Percentiles rank a stretch among this genome's conserved stretches.
Conservation (phyloP, 1,140 invertebrate species). For the Drosophila equinoxialis region DNA sequence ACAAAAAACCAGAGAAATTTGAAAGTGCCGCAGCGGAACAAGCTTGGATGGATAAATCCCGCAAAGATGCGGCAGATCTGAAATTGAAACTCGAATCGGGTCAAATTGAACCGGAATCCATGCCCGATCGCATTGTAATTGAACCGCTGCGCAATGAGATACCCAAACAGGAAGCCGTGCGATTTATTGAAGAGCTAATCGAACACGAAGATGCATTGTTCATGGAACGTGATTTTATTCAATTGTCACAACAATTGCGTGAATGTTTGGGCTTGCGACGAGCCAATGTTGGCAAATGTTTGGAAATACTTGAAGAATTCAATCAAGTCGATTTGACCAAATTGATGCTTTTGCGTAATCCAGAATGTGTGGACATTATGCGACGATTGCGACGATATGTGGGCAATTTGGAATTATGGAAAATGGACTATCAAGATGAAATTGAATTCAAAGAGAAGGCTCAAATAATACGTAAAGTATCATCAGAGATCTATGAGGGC, state of each 20-base stretch:
- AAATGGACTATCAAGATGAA: constrained; percentile 86
- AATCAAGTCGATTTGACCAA: constrained; percentile 88
- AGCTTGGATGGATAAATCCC: constrained; percentile 86
- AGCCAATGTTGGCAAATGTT: constrained; percentile 87
- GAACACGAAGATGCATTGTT: constrained; percentile 75
- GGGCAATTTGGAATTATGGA: constrained; percentile 89
- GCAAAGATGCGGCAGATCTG: constrained; percentile 84
- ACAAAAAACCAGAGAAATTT: constrained; percentile 83
- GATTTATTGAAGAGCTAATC: constrained; percentile 69
- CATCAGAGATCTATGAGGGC: constrained; percentile 86
- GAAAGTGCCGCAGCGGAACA: constrained; percentile 84
- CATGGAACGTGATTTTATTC: constrained; percentile 86
- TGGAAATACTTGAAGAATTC: constrained; percentile 85
- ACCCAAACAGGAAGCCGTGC: constrained; percentile 64
- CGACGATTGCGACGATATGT: constrained; percentile 89
- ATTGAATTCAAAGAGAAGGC: constrained; percentile 87
- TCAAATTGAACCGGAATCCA: constrained; percentile 85
- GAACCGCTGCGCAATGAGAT: constrained; percentile 82
- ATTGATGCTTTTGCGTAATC: constrained; percentile 93
- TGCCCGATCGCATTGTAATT: constrained; percentile 85
- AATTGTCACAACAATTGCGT: constrained; percentile 90
- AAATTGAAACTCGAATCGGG: constrained; percentile 84
- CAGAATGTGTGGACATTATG: constrained; percentile 90
- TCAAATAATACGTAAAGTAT: constrained; percentile 87
- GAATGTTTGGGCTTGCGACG: constrained; percentile 86